Percentiles rank a stretch among this genome's conserved stretches.
These are phyloP conservation scores for Nemoura dubitans DNA, from an alignment of 2,888 invertebrate species.

Conservation along the genomic window DNA sequence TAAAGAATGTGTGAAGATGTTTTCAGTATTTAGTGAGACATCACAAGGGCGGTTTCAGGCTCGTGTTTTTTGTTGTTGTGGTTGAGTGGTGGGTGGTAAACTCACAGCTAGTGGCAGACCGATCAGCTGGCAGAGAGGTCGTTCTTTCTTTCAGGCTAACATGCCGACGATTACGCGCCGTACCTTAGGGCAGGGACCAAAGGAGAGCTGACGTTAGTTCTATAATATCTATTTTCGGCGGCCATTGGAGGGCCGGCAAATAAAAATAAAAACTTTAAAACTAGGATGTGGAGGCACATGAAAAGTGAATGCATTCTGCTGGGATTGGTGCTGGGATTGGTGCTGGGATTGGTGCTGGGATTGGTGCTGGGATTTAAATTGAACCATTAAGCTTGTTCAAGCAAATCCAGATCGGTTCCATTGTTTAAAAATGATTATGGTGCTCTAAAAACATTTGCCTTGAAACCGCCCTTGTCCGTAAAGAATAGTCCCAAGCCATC, in stretches of 20 bases:
- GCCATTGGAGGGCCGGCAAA: not conserved
- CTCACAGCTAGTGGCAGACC: not conserved
- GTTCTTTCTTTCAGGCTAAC: not conserved
- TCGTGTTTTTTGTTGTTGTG: not conserved
- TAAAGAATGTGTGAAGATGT: not conserved
- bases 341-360: no score
- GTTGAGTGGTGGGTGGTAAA: not conserved
- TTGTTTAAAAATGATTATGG: not conserved
- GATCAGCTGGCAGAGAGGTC: not conserved
- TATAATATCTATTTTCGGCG: not conserved
- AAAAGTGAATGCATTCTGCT: not conserved
- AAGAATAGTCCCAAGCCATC: not conserved
- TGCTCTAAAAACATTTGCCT: not conserved
- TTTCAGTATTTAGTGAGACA: not conserved
- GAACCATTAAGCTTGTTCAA: not conserved
- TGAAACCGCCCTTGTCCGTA: not conserved
- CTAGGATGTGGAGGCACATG: not conserved
- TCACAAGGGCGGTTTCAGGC: constrained; percentile 1
- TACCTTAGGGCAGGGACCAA: not conserved
- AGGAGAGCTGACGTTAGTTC: not conserved
- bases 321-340: not conserved
- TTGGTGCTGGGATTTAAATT: not conserved
- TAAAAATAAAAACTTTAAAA: not conserved
- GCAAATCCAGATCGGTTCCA: not conserved
- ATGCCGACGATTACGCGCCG: not conserved